A percentile compares a stretch with the other conserved stretches of the same genome.
Conservation (phyloP, 2,888 invertebrate genomes). For the Drosophila demipolita region DNA sequence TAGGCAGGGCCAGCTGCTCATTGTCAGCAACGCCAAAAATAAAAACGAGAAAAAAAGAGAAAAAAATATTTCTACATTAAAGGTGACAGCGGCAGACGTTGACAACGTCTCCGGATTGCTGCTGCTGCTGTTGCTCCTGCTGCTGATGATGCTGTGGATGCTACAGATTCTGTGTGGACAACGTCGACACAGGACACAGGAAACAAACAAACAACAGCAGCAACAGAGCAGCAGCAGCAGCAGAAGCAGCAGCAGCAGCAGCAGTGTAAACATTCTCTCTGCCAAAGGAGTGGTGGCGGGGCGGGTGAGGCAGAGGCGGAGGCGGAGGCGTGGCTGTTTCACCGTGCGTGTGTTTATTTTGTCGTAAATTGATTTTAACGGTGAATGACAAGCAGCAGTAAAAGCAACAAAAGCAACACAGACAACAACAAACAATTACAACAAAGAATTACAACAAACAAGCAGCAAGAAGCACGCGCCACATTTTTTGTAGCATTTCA, state of each 20-base stretch:
- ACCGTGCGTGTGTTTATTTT: slow-evolving; percentile 75
- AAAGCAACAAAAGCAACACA: slow-evolving; percentile 36
- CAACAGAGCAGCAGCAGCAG: neutral
- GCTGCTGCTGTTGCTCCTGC: neutral
- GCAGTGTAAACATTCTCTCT: slow-evolving; percentile 66
- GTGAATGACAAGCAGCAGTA: slow-evolving; percentile 74
- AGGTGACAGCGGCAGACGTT: slow-evolving; percentile 74
- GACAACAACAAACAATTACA: slow-evolving; percentile 13
- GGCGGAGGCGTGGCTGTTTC: slow-evolving; percentile 28
- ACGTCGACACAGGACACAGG: slow-evolving; percentile 49
- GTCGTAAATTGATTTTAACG: slow-evolving; percentile 80
- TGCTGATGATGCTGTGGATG: neutral
- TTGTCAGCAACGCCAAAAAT: slow-evolving; percentile 37
- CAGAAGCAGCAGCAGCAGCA: slow-evolving; percentile 2
- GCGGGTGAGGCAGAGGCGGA: slow-evolving; percentile 1
- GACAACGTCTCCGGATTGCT: slow-evolving; percentile 41
- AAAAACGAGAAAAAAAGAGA: slow-evolving; percentile 4
- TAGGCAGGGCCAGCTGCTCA: slow-evolving; percentile 22
- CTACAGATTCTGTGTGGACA: slow-evolving; percentile 5
- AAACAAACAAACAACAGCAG: slow-evolving; percentile 68
- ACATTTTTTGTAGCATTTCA: slow-evolving; percentile 64
- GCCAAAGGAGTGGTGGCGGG: neutral
- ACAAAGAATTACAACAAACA: slow-evolving; percentile 22
- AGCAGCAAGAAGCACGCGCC: slow-evolving; percentile 51
- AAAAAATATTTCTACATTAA: slow-evolving; percentile 73